These are phyloP conservation scores for Matsumyia berberina DNA, from an alignment of 2,888 invertebrate genomes.

Conservation along the genomic window DNA sequence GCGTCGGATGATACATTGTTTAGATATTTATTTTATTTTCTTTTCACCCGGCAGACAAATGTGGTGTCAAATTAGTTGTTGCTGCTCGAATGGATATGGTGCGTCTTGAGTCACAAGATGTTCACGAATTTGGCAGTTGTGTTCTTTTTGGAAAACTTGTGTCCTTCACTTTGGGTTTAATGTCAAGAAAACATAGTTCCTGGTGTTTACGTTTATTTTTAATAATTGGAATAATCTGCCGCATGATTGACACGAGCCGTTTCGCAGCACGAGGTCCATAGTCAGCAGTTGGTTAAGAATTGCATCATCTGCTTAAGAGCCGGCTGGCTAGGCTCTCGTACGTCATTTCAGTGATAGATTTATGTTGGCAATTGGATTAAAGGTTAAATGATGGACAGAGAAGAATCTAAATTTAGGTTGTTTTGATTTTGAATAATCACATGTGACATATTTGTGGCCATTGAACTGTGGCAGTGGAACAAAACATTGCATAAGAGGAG, in stretches of 20 bases:
- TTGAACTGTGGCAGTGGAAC: conserved; percentile 11
- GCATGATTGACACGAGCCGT: conserved; percentile 15
- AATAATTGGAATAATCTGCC: conserved; percentile 7
- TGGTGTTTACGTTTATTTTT: background rate
- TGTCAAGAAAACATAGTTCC: conserved; percentile 6
- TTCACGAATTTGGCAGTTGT: conserved; percentile 1
- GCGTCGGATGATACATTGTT: conserved; percentile 17
- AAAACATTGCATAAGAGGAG: background rate
- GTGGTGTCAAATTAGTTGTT: conserved; percentile 11
- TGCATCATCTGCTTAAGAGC: conserved; percentile 7
- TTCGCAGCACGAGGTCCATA: background rate
- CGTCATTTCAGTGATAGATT: background rate
- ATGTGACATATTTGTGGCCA: conserved; percentile 1
- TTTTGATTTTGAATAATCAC: background rate
- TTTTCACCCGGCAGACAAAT: conserved; percentile 2
- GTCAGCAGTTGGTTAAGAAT: background rate
- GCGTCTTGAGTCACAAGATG: conserved; percentile 10
- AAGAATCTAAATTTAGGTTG: conserved; percentile 1
- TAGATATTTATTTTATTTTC: background rate
- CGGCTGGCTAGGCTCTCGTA: background rate
- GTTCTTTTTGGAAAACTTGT: background rate
- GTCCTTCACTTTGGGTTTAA: conserved; percentile 9
- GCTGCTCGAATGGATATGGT: background rate
- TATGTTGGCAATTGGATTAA: conserved; percentile 9
- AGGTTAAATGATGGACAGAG: background rate